Base-by-base conservation (phyloP, 2,888 invertebrate genomes). In the Sepiola atlantica region DNA sequence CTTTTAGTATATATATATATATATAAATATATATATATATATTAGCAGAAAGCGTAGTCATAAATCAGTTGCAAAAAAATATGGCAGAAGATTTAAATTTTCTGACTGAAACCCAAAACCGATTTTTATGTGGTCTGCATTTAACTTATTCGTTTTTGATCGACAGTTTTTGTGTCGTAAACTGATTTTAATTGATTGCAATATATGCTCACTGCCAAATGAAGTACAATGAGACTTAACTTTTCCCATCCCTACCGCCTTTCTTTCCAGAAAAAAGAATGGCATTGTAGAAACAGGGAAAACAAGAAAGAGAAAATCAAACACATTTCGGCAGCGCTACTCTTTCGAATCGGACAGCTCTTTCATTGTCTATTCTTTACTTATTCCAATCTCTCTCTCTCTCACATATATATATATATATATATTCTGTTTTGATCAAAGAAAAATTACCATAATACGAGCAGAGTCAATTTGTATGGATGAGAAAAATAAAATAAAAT, bases 121-220 rank as follows among this genome's bases (percentile, higher is more conserved):
- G 21, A 77, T 77, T 77, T 77, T 77, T 77, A 28, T 28, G 77
- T 28, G 77, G 77, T 77, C 28, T 77, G 16, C n/a, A 77, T 77
- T 77, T 32, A 77, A 77, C n/a, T 77, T 77, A 77, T 32, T 77
- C 77, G 21, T 77, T 32, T 77, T 77, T 77, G 77, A 77, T 77
- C 32, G 77, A 16, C 77, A 18, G 32, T 77, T 77, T 16, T 18
- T 14, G n/a, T 77, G 77, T 77, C 77, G 32, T 77, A 77, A 77
- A n/a, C n/a, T 77, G 77, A 77, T 77, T 77, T 77, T 77, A 77
- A 77, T 77, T 77, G 77, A 77, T n/a, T n/a, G 18, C n/a, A 77
- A 32, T 77, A n/a, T n/a, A 12, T 77, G 77, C 3, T 77, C 77
- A 77, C 77, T 77, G 77, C 77, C 77, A 77, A 77, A 77, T 16